phyloP scores from a whole-genome alignment of 2,888 invertebrate species.

The Apodemia duryi region DNA sequence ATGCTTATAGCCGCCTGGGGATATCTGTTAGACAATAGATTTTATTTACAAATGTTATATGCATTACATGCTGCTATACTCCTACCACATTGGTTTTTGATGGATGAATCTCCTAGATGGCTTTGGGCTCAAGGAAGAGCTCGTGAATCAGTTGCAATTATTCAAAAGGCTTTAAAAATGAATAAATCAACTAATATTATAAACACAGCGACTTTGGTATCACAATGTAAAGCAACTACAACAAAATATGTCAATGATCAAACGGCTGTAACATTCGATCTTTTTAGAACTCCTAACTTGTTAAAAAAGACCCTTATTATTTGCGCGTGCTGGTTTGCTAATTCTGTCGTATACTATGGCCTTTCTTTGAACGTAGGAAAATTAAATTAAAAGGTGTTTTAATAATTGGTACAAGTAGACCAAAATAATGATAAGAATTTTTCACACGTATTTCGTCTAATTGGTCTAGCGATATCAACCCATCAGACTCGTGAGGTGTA shows the following conservation, averaged over 20 bases:
- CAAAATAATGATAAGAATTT: too few relatives aligned
- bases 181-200: slow-evolving; percentile 82
- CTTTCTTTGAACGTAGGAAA: slow-evolving; percentile 89
- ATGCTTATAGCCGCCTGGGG: slow-evolving; percentile 92
- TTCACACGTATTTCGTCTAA: too few relatives aligned
- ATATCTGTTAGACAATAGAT: slow-evolving; percentile 85
- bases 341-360: slow-evolving; percentile 91
- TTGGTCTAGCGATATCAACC: too few relatives aligned
- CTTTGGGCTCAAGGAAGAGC: slow-evolving; percentile 90
- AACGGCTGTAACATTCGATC: slow-evolving; percentile 83
- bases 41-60: slow-evolving; percentile 87
- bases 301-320: slow-evolving; percentile 88
- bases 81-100: slow-evolving; percentile 88
- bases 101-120: slow-evolving; percentile 95
- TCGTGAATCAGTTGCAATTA: slow-evolving; percentile 85
- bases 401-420: too few relatives aligned
- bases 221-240: slow-evolving; percentile 78
- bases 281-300: slow-evolving; percentile 88
- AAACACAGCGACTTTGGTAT: slow-evolving; percentile 82
- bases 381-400: too few relatives aligned
- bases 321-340: slow-evolving; percentile 92
- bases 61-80: slow-evolving; percentile 86
- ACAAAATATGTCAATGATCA: slow-evolving; percentile 65
- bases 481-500: too few relatives aligned
- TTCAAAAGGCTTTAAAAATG: slow-evolving; percentile 85